phyloP scores from a whole-genome alignment of 2,888 invertebrate genomes.

The Hyalella azteca region DNA sequence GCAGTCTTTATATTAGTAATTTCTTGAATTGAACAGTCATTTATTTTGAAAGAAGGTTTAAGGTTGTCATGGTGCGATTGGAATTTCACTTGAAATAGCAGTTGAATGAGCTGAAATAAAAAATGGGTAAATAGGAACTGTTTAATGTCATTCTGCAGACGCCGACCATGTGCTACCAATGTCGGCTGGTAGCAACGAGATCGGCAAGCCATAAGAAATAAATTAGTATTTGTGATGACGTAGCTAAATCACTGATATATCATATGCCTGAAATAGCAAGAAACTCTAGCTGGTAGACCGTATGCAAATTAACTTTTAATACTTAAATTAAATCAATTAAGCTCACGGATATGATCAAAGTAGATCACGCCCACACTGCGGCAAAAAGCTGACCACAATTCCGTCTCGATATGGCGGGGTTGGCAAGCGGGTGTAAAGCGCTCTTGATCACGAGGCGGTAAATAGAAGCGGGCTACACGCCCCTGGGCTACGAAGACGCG shows the following conservation, averaged over 20 bases:
- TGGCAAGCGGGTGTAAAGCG: slow-evolving; percentile 10
- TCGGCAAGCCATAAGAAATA: too few relatives aligned
- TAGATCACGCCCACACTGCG: not conserved
- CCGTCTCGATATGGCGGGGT: not conserved
- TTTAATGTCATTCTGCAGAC: too few relatives aligned
- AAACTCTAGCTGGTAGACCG: too few relatives aligned
- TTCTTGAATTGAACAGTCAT: not conserved
- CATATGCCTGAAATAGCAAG: too few relatives aligned
- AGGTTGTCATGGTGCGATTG: not conserved
- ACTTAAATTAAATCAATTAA: not conserved
- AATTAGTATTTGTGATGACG: too few relatives aligned
- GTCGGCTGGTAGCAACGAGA: too few relatives aligned
- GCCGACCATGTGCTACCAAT: too few relatives aligned
- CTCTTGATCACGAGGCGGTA: slow-evolving; percentile 22
- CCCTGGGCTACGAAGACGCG: not conserved
- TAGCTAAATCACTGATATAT: too few relatives aligned
- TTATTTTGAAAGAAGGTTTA: not conserved
- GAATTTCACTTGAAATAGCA: too few relatives aligned
- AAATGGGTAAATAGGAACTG: too few relatives aligned
- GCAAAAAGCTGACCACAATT: not conserved
- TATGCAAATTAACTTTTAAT: too few relatives aligned
- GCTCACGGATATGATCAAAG: not conserved
- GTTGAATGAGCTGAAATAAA: too few relatives aligned
- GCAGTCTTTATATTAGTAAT: not conserved
- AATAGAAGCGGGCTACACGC: slow-evolving; percentile 3